Evolutionary conservation across 2,888 invertebrate species (phyloP), one percentile per base, ranked within the genome.

Genomic region (Heterodera filipjevi): DNA sequence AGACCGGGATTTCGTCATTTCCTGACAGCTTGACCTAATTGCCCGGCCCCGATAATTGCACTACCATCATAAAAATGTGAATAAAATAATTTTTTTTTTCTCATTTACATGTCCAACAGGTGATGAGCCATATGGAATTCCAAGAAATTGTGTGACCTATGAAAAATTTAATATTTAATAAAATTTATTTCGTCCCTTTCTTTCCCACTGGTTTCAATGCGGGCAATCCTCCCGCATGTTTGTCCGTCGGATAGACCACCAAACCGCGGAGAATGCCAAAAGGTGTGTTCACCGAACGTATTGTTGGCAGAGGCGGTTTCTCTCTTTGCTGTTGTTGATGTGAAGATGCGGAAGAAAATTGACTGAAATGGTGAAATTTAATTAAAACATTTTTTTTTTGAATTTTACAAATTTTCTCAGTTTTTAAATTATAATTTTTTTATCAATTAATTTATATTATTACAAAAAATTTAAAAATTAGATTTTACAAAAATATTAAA

Each of bases 91-190:
- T n/a, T n/a, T n/a, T n/a, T n/a, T n/a, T n/a, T n/a, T n/a, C n/a
- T n/a, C n/a, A 46, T 72, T 49, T 49, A 86, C 86, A 84, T 86
- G 85, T 30, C 86, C 86, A 44, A 84, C 83, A 2, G 88, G 88
- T 2, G 87, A 83, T n/a, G 86, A 85, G 53, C 88, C 88, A 80
- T 87, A 88, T 3, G 88, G 88, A 66, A 88, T 85, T 0, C 88
- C 88, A 0, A 88, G 82, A 77, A 84, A 88, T 80, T 88, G 88
- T 14, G 88, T 84, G 30, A 88, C 88, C 22, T 88, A 84, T 27
- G 87, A 86, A 22, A 27, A 1, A 27, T n/a, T 59, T 59, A 87
- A 79, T 27, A 59, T 59, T 59, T 27, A 59, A 59, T 27, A 59
- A 59, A 3, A 59, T n/a, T n/a, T n/a, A 27, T 22, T 59, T 59